A percentile compares a stretch with the other conserved stretches of the same genome.
Evolutionary conservation across 2,113 vertebrate genomes (phyloP).

Genomic region (Menidia beryllina): DNA sequence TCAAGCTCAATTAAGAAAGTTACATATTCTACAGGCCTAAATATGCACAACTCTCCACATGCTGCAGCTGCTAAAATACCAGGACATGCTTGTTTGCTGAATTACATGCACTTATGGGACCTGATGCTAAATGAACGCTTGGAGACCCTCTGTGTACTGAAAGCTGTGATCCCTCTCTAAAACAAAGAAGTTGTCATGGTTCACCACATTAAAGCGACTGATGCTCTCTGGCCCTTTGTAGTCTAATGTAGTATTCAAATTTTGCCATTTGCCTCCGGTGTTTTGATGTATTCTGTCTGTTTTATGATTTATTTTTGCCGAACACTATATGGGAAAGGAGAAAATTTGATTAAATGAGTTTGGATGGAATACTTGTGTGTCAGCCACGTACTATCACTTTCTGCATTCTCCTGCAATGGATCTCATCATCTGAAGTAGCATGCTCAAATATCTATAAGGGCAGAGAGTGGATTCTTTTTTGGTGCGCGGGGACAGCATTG

Average conservation of each 20-base stretch:
- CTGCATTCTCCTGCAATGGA: conserved; percentile 34
- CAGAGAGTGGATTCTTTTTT: conserved; percentile 41
- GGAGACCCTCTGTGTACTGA: conserved; percentile 19
- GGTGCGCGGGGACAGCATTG: conserved; percentile 24
- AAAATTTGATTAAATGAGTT: conserved; percentile 55
- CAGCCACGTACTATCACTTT: conserved; percentile 12
- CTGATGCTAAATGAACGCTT: conserved; percentile 22
- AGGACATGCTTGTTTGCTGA: conserved; percentile 8
- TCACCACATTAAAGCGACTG: conserved; percentile 25
- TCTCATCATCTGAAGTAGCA: conserved; percentile 35
- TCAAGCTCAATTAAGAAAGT: background rate
- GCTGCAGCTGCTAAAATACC: conserved; percentile 5
- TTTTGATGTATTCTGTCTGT: conserved; percentile 5
- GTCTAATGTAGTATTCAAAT: conserved; percentile 31
- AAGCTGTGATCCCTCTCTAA: conserved; percentile 36
- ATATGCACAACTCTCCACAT: conserved; percentile 13
- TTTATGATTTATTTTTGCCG: conserved; percentile 19
- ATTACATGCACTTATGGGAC: conserved; percentile 30
- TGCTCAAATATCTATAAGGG: conserved; percentile 33
- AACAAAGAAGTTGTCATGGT: conserved; percentile 32
- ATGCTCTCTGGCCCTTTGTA: conserved; percentile 28
- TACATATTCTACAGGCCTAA: background rate
- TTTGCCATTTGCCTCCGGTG: conserved; percentile 16
- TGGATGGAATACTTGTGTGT: conserved; percentile 30
- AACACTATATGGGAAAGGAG: conserved; percentile 31